Evolutionary conservation across 2,888 invertebrate species (phyloP), one percentile per base, ranked within the genome.

Genomic region (Pyrochroa serraticornis): DNA sequence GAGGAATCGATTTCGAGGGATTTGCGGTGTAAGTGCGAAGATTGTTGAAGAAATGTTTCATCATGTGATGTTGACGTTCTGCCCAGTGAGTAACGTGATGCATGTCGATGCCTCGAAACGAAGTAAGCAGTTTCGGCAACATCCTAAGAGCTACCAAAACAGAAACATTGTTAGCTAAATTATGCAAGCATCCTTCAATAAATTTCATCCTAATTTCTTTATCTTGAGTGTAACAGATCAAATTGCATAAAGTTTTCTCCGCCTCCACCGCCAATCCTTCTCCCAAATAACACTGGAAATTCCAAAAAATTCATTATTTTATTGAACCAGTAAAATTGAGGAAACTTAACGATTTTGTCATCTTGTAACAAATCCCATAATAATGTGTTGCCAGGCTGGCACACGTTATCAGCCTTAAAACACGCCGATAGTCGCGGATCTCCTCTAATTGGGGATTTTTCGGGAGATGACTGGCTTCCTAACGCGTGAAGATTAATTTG

Each of bases 321-420:
- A 13, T 8, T 34, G 9, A n/a, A 10, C 12, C 6, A 6, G 33
- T n/a, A 42, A 10, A 1, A 6, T 48, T 9, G 7, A 42, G 22
- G 8, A 35, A 14, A 63, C 82, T 87, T 85, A 81, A 90, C 90
- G 76, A 94, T 93, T 81, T 89, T 90, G 70, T 92, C 91, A 77
- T 96, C 95, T 79, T 95, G 95, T 63, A 97, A 82, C 62, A 97
- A 82, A 81, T 97, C 96, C 96, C 96, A 97, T 1, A 97, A 84
- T 61, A 97, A 81, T 5, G 96, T 97, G 77, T 92, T 93, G 1
- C 96, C 96, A 36, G 93, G 92, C 68, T 92, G 89, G 76, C 95
- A 95, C 22, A 96, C 94, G 71, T 91, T 79, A 60, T 80, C 80
- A 3, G 79, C 75, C 70, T 79, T 79, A 63, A 80, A 80, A 65